Evolutionary conservation across 2,888 invertebrate genomes (phyloP), one percentile per base, ranked within the genome.

Genomic region (Metallyticus violacea): DNA sequence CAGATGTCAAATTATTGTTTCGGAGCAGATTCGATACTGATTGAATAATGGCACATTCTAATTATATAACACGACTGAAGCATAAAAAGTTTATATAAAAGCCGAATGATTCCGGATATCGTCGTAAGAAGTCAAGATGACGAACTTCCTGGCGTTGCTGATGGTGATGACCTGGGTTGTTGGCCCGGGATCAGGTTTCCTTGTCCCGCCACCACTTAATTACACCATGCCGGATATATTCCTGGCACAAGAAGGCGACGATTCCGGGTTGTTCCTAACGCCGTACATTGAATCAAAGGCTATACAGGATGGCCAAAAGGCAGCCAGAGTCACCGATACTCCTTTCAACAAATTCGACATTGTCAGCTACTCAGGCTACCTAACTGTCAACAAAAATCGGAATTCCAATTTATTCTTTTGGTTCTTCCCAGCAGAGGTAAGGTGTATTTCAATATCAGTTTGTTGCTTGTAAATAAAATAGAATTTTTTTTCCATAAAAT

Each of bases 261-360:
- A 94, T 0, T 90, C 93, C 0, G 93, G 94, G 0, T 90, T 95
- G 0, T 92, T 94, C 25, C 92, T 95, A 7, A 93, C 94, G 0
- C 93, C 94, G 0, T 92, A 91, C 84, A 93, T 95, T 25, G 93
- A 94, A 88, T 90, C 92, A 28, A 93, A 93, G 9, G 92, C 93
- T 87, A 89, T 93, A 27, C 91, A 93, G 15, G 92, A 93, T 89
- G 94, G 93, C 0, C 92, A 92, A 86, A 90, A 91, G 77, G 92
- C 92, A 0, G 93, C 93, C 0, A 90, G 89, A 77, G 93, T 93
- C 0, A 92, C 92, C 81, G 91, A 92, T 0, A 92, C 91, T 0
- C 91, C 91, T 86, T 85, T 93, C 83, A 89, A 93, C 9, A 92
- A 92, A 26, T 15, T 4, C 4, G 92, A 91, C 83, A 92, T 94